Conservation (phyloP, 2,888 invertebrate genomes). For the Pristionchus maxplancki region DNA sequence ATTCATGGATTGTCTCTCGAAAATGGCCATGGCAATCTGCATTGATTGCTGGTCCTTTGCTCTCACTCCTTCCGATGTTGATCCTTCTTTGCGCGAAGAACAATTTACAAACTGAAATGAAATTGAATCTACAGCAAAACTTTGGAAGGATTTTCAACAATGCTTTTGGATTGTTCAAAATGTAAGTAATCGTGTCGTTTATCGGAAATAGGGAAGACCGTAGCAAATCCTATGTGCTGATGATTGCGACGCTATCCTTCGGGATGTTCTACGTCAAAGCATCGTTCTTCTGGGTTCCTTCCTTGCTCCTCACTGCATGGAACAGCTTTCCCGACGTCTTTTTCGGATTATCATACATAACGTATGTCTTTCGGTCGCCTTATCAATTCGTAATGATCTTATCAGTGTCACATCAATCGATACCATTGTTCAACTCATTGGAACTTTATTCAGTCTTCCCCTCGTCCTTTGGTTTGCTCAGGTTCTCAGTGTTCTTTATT, state of each 20-base stretch:
- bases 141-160: not conserved
- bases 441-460: not conserved
- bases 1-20: not conserved
- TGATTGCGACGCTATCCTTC: not conserved
- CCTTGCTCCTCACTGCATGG: not conserved
- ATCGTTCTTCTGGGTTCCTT: not conserved
- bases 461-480: not conserved
- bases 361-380: not conserved
- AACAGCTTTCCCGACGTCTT: not conserved
- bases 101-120: not conserved
- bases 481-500: not conserved
- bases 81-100: not conserved
- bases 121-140: not conserved
- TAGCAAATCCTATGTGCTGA: not conserved
- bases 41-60: not conserved
- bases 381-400: not conserved
- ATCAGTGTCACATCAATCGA: not conserved
- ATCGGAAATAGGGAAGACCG: not conserved
- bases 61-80: not conserved
- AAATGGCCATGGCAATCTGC: not conserved
- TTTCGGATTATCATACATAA: not conserved
- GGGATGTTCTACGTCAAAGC: not conserved
- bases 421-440: not conserved
- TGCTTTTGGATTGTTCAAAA: not conserved
- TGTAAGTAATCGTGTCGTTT: not conserved